phyloP scores from a whole-genome alignment of 2,113 vertebrate genomes.

The Psilopogon haemacephalus region DNA sequence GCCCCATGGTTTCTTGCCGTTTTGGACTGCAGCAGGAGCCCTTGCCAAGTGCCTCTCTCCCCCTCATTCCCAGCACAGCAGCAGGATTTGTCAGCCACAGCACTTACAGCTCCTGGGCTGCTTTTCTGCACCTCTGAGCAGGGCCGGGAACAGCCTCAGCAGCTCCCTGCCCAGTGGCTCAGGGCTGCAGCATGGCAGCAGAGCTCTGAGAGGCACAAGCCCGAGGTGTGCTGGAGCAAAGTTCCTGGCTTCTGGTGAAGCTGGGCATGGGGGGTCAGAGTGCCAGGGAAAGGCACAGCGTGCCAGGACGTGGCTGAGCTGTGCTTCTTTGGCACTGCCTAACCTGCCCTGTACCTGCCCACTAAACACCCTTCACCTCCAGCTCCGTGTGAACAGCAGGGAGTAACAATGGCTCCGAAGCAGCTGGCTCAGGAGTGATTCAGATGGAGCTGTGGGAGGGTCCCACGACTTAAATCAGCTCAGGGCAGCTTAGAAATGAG shows the following conservation, averaged over 20 bases:
- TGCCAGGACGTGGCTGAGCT: not conserved
- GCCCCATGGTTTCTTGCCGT: not conserved
- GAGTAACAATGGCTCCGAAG: constrained; percentile 30
- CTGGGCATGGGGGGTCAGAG: not conserved
- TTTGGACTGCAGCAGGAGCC: not conserved
- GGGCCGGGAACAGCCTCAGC: not conserved
- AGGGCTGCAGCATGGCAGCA: not conserved
- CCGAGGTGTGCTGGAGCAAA: not conserved
- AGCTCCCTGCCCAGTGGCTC: not conserved
- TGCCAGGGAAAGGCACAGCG: not conserved
- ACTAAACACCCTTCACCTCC: not conserved
- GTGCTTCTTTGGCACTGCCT: not conserved
- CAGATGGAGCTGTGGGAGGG: constrained; percentile 14
- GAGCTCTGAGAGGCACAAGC: not conserved
- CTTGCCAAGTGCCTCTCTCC: not conserved
- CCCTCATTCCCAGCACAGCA: not conserved
- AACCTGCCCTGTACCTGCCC: not conserved
- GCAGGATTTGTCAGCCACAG: not conserved
- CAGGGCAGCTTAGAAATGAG: not conserved
- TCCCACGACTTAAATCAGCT: not conserved
- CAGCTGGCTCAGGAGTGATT: constrained; percentile 27
- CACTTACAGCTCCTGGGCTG: not conserved
- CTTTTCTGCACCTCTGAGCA: not conserved
- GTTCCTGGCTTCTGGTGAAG: not conserved
- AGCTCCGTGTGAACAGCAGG: not conserved